Evolutionary conservation across 23 tunicate genomes (phyloP), one percentile per base, ranked within the genome.

Genomic region (Corella eumyota): DNA sequence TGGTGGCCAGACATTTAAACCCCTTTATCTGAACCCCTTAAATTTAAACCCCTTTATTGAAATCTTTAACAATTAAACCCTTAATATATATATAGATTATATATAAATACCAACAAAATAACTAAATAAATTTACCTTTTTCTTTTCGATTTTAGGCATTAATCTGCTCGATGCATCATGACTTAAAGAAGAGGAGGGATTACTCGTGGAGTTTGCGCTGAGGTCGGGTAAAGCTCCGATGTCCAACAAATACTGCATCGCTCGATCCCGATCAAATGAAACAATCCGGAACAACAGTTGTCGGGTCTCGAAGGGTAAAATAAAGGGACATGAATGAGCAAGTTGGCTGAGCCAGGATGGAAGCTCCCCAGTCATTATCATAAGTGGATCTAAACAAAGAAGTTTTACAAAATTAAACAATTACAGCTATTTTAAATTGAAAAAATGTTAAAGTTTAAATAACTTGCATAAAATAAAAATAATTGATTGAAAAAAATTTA

Each of bases 201-300:
- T 60, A 23, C 63, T 34, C 36, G 81, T 66, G 25, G 68, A 46
- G 0, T 66, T 26, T 3, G 72, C 27, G 28, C 40, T 62, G 6
- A 81, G 30, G 4, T 78, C 88, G 2, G 77, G 72, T 20, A 83
- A 32, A 24, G 64, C 67, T 20, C 96, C 96, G 1, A 59, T 67
- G 51, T 93, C 99, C 45, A 77, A 48, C 49, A 93, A 80, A 50
- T 93, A 73, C 58, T 77, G 95, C 73, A 93, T 68, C n/a, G 99
- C 99, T 6, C 99, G 94, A 32, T 93, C 87, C 3, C 99, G 82
- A 28, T 85, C 99, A 37, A 93, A 78, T 30, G 95, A 74, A 1
- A 80, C 70, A 28, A 93, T 63, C 6, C 91, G 78, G 78, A 93
- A 93, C 30, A 93, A 75, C 6, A 77, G 72, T 35, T 79, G 94